phyloP scores from a whole-genome alignment of 2,888 invertebrate species.

The Scaptomyza cyrtandrae region DNA sequence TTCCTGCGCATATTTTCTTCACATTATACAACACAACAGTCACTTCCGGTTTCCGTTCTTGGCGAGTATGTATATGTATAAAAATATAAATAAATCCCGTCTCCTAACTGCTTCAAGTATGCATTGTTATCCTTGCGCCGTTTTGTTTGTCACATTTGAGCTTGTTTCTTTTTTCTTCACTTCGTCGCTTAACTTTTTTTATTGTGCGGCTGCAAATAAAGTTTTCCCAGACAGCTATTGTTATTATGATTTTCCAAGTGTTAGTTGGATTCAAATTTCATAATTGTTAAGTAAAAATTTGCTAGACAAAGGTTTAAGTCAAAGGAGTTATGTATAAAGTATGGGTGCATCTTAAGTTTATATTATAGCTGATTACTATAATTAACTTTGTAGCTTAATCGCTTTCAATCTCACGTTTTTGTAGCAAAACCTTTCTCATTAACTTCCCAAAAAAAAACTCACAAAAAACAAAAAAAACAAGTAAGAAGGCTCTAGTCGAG shows the following conservation, averaged over 20 bases:
- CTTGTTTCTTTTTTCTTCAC: slow-evolving; percentile 26
- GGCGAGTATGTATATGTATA: slow-evolving; percentile 30
- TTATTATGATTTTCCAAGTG: not conserved
- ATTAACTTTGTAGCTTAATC: not conserved
- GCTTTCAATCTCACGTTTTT: not conserved
- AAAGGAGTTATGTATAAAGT: not conserved
- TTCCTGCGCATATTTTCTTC: slow-evolving; percentile 71
- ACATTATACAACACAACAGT: slow-evolving; percentile 75
- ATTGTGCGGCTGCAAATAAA: slow-evolving; percentile 29
- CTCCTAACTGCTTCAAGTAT: slow-evolving; percentile 28
- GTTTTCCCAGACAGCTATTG: slow-evolving; percentile 54
- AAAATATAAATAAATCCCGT: slow-evolving; percentile 65
- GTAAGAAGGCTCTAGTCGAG: too few relatives aligned
- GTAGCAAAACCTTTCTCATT: not conserved
- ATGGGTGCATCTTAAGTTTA: too few relatives aligned
- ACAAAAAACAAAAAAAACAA: slow-evolving; percentile 29
- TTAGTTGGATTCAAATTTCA: too few relatives aligned
- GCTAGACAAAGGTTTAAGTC: not conserved
- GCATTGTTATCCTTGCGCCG: slow-evolving; percentile 25
- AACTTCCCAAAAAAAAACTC: not conserved
- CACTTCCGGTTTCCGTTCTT: slow-evolving; percentile 73
- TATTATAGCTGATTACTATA: not conserved
- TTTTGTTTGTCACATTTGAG: slow-evolving; percentile 57
- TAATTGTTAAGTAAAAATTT: not conserved
- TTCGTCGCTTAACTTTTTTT: slow-evolving; percentile 15